Base-by-base conservation (phyloP, 2,797 vertebrate species). In the Denticeps clupeoides region DNA sequence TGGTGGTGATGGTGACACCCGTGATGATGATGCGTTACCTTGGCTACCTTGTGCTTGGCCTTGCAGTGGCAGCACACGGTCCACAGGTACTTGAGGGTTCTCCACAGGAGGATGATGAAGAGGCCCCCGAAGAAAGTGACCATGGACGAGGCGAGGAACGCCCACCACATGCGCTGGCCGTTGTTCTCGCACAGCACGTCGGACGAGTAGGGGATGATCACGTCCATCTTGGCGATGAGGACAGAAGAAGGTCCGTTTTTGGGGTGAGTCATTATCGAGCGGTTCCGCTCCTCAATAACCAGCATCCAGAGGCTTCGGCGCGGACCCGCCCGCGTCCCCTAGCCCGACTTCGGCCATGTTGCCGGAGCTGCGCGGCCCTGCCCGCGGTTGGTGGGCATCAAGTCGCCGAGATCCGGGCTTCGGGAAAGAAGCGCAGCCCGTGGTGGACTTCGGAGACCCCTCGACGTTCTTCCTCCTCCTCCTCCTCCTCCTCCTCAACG, bases 121-220 rank as follows among this genome's bases (percentile, higher is more conserved):
- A 98, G 91, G 51, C 94, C 94, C 59, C 94, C 92, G 68, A 98
- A 98, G 83, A 98, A 98, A 79, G 93, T 97, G 77, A 98, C 93
- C 94, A 98, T 96, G 73, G 94, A 98, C 1, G 94, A 98, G 74
- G 94, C 94, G 63, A 98, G 89, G 80, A 97, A 98, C 77, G 94
- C 93, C 94, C 94, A 98, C 94, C 94, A 98, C 94, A 98, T 97
- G 60, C 90, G 87, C 69, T 96, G 92, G 63, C 87, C 89, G 55
- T 85, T 85, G 72, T 75, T 89, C 83, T 97, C 92, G 73, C 94
- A 98, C 60, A 85, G 88, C 79, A 93, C 86, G 60, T 96, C 92
- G 69, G 87, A 65, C 42, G 88, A 87, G 62, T 87, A 83, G 41
- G 90, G 92, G 74, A 97, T 93, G 79, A 92, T 88, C 78, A 94